A percentile compares a stretch with the other conserved stretches of the same genome.
phyloP scores from a whole-genome alignment of 2,888 invertebrate genomes.

The Drosophila robusta region DNA sequence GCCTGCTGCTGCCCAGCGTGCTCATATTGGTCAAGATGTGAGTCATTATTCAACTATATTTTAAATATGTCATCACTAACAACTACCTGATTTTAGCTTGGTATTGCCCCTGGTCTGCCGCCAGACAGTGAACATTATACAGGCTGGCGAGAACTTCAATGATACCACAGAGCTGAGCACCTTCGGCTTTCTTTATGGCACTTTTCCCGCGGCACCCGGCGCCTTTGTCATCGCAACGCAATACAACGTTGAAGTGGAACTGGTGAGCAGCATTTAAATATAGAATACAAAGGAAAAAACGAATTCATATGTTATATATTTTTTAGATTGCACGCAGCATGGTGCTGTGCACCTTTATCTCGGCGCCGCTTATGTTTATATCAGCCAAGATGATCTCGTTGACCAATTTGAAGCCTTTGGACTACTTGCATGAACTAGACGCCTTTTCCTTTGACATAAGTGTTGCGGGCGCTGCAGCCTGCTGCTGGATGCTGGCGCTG shows the following conservation, averaged over 20 bases:
- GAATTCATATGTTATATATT: background rate
- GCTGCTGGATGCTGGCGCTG: constrained; percentile 91
- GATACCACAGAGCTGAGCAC: constrained; percentile 94
- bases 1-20: constrained; percentile 93
- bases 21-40: constrained; percentile 95
- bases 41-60: constrained; percentile 82
- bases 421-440: constrained; percentile 91
- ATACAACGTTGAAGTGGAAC: constrained; percentile 93
- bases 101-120: constrained; percentile 94
- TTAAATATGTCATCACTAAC: background rate
- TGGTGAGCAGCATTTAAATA: constrained; percentile 87
- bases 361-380: constrained; percentile 97
- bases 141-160: constrained; percentile 89
- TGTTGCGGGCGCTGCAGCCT: constrained; percentile 91
- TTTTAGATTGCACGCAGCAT: constrained; percentile 95
- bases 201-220: constrained; percentile 98
- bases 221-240: constrained; percentile 97
- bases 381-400: constrained; percentile 96
- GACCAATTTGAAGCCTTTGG: constrained; percentile 88
- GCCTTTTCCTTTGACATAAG: constrained; percentile 94
- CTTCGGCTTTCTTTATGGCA: constrained; percentile 97
- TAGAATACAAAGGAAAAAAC: background rate
- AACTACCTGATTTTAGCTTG: constrained; percentile 86
- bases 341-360: constrained; percentile 97
- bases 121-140: constrained; percentile 92